Evolutionary conservation across 2,797 vertebrate genomes (phyloP), one percentile per base, ranked within the genome.

Genomic region (Eutrigla gurnardus): DNA sequence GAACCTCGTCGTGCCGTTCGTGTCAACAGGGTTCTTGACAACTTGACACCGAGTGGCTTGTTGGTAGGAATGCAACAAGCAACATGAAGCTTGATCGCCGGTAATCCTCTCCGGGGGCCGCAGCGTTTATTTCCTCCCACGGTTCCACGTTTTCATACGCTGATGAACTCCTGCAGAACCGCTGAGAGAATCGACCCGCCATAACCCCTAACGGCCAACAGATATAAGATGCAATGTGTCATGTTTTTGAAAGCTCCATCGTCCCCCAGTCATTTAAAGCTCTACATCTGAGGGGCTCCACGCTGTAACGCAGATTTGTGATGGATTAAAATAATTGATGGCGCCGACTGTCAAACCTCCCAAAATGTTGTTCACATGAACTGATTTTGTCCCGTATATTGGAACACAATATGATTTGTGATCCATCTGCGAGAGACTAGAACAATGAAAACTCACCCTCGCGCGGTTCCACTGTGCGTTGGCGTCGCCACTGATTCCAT

Each of bases 141-240:
- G 7, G 52, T 32, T 67, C 11, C 9, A 49, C 3, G 4, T 67
- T 54, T 74, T 5, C 57, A 8, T 9, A 40, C 5, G 18, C 17
- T 25, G 45, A 80, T 75, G 47, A 71, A 53, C 62, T 73, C 39
- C 32, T 35, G 37, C 33, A 42, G 36, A 49, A 10, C 77, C 54
- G 68, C 42, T 54, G 37, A 14, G 45, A 18, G 63, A 65, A 69
- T 36, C 13, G 11, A 3, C 47, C 13, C 42, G 63, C 40, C 13
- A 35, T 39, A 55, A 37, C 77, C 52, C 2, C 49, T 43, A 70
- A 46, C 62, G 0, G 7, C 18, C 35, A 17, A 39, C 50, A 10
- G 46, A 70, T 25, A 65, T 52, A 25, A 25, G 25, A 25, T 46
- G 66, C 52, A 39, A 15, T 25, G 4, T 50, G 32, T 36, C 15